Evolutionary conservation across 1,140 invertebrate species (phyloP).

Genomic region (Metaphire vulgaris): DNA sequence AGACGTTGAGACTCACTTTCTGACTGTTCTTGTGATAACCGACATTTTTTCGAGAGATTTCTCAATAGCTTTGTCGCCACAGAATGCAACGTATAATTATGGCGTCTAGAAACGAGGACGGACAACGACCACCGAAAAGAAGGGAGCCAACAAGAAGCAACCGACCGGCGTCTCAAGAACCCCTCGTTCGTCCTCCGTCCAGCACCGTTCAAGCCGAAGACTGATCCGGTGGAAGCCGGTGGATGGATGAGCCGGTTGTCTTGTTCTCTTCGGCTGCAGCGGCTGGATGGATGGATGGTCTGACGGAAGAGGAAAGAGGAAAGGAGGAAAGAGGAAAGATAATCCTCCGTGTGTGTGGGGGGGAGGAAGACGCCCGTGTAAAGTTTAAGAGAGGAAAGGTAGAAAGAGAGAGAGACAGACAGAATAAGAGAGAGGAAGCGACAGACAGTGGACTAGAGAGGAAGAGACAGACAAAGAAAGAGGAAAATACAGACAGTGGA

Average conservation of each 20-base stretch:
- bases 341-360: too few species aligned
- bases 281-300: not conserved
- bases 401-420: not conserved
- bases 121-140: too few species aligned
- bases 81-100: too few species aligned
- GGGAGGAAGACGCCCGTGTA: too few species aligned
- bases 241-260: not conserved
- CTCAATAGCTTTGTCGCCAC: too few species aligned
- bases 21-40: not conserved
- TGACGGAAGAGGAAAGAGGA: not conserved
- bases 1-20: not conserved
- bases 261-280: not conserved
- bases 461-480: not conserved
- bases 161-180: too few species aligned
- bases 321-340: not conserved
- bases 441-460: not conserved
- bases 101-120: too few species aligned
- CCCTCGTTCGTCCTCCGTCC: not conserved
- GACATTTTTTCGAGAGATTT: too few species aligned
- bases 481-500: not conserved
- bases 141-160: too few species aligned
- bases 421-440: not conserved
- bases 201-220: not conserved
- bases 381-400: not conserved
- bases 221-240: not conserved